Percentiles rank a stretch among this genome's conserved stretches.
Evolutionary conservation across 92 coral and sea anemone species (phyloP).

Genomic region (Palythoa grandis): DNA sequence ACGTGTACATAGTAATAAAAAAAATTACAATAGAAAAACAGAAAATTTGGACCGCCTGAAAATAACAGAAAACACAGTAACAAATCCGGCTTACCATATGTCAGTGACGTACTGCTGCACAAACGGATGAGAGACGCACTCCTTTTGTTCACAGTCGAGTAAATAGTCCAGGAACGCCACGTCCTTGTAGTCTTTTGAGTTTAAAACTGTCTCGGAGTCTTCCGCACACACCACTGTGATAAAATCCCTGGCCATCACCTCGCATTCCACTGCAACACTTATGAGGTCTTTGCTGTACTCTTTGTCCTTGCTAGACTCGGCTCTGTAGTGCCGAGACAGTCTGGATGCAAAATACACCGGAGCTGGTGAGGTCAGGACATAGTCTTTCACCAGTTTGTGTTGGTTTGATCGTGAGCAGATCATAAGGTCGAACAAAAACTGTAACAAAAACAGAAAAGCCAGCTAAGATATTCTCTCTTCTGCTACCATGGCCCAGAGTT

Average conservation of each 20-base stretch:
- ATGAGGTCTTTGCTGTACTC: constrained; percentile 80
- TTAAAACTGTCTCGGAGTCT: constrained; percentile 84
- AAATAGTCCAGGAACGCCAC: constrained; percentile 93
- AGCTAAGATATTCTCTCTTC: no score
- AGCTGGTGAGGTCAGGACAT: constrained; percentile 89
- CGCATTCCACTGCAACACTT: constrained; percentile 84
- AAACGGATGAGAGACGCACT: constrained; percentile 90
- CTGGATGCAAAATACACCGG: constrained; percentile 88
- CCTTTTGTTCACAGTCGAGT: constrained; percentile 92
- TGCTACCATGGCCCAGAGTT: no score
- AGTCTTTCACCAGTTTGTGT: constrained; percentile 73
- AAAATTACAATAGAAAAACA: no score
- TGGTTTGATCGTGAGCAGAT: constrained; percentile 81
- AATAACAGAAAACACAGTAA: not conserved
- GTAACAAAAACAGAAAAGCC: constrained; percentile 20
- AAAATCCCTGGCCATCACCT: constrained; percentile 82
- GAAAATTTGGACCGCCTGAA: not conserved
- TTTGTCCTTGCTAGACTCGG: constrained; percentile 77
- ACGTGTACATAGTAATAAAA: no score
- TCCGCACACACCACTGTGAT: constrained; percentile 90
- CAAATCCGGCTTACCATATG: constrained; percentile 56
- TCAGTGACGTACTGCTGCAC: constrained; percentile 94
- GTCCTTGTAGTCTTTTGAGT: constrained; percentile 83
- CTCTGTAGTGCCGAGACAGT: constrained; percentile 83
- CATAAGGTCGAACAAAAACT: constrained; percentile 93